phyloP scores from a whole-genome alignment of 64 coral and sea anemone genomes.

The Actinia equina region DNA sequence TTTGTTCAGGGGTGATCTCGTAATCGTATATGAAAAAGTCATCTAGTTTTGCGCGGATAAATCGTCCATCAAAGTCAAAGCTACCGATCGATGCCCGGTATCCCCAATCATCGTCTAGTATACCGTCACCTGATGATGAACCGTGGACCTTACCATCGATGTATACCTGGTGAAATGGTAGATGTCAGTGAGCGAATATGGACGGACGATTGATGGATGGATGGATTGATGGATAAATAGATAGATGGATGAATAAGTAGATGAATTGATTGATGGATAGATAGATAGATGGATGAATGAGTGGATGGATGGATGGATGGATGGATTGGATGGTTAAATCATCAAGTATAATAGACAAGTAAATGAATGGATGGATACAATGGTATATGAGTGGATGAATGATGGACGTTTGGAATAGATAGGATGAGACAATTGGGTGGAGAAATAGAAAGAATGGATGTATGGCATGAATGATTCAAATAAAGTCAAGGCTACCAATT shows the following conservation, averaged over 20 bases:
- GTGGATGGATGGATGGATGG: too few relatives aligned
- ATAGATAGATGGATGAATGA: too few relatives aligned
- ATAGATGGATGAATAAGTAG: neutral
- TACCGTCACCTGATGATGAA: slow-evolving; percentile 29
- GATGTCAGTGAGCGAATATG: neutral
- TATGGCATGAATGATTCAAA: too few relatives aligned
- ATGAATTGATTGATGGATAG: too few relatives aligned
- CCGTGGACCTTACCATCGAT: slow-evolving; percentile 63
- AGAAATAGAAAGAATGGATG: too few relatives aligned
- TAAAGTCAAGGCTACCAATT: too few relatives aligned
- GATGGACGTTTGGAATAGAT: too few relatives aligned
- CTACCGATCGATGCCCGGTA: slow-evolving; percentile 93
- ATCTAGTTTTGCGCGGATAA: slow-evolving; percentile 72
- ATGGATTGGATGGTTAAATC: too few relatives aligned
- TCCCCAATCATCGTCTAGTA: slow-evolving; percentile 87
- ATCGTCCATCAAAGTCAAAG: slow-evolving; percentile 91
- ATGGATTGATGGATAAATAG: neutral
- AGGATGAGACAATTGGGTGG: too few relatives aligned
- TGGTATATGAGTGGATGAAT: neutral
- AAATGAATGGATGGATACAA: too few relatives aligned
- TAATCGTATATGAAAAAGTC: slow-evolving; percentile 94
- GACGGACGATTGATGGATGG: neutral
- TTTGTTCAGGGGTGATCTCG: slow-evolving; percentile 64
- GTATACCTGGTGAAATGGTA: slow-evolving; percentile 59
- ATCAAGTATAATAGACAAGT: neutral